Evolutionary conservation across 2,113 vertebrate genomes (phyloP), one percentile per base, ranked within the genome.

Genomic region (Oncorhynchus nerka): DNA sequence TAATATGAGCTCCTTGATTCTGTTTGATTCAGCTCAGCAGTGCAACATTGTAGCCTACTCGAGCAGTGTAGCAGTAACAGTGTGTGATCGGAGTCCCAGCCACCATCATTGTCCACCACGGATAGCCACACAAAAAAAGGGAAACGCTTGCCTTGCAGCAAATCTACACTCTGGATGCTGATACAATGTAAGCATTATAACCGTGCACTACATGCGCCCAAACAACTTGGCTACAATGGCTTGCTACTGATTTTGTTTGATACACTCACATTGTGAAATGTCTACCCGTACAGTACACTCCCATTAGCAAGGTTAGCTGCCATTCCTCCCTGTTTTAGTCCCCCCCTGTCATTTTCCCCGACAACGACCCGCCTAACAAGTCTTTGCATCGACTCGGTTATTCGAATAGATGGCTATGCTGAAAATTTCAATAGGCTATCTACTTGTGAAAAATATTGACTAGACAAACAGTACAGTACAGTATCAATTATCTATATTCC

Each of bases 231-330:
- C 51, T 34, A 72, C 28, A 30, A 3, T 71, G 34, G n/a, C 68
- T 22, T 22, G 11, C 68, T 22, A 70, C 68, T 28, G 70, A 72
- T 32, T 59, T 72, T 86, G 83, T 84, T 77, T 84, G 70, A 65
- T 68, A 55, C 65, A 72, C 76, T 62, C 69, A 79, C 77, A 55
- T 55, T 70, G 26, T 59, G 22, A 72, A 55, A 70, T 76, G 83
- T 83, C 79, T 84, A 83, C 83, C 82, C 80, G 81, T 85, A 83
- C 81, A 66, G 88, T 79, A 79, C 85, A 26, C 78, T 81, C 74
- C 81, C 39, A 45, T 83, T 79, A 22, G 84, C 81, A 77, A 71
- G 84, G 61, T 0, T 67, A 68, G 85, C 84, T 84, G 87, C 86
- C 86, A 86, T 88, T 80, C 81, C 84, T 71, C 20, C 74, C 30